A percentile compares a stretch with the other conserved stretches of the same genome.
phyloP scores from a whole-genome alignment of 1,140 invertebrate genomes.

The Anoplolepis gracilipes region DNA sequence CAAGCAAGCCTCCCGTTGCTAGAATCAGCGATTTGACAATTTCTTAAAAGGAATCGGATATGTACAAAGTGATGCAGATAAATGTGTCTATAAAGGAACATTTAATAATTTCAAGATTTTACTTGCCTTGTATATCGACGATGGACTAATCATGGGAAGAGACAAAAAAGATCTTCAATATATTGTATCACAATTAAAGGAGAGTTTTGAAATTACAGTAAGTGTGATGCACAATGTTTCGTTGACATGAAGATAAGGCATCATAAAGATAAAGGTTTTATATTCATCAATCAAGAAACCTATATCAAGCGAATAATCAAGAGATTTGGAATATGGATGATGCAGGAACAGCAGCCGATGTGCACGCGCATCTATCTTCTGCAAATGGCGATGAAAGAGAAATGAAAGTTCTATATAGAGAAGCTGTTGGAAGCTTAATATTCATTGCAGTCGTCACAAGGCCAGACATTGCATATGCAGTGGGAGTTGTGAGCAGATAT shows the following conservation, averaged over 20 bases:
- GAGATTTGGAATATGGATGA: not conserved
- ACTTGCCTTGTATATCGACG: slow-evolving; percentile 68
- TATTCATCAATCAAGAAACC: slow-evolving; percentile 20
- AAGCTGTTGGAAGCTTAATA: slow-evolving; percentile 78
- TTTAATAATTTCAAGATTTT: slow-evolving; percentile 19
- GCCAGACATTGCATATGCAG: slow-evolving; percentile 60
- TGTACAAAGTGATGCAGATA: slow-evolving; percentile 43
- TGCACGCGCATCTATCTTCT: not conserved
- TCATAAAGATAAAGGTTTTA: slow-evolving; percentile 41
- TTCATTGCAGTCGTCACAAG: slow-evolving; percentile 76
- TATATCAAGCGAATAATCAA: not conserved
- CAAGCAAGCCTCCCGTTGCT: slow-evolving; percentile 54
- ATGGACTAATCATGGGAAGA: slow-evolving; percentile 76
- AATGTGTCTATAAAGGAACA: slow-evolving; percentile 60
- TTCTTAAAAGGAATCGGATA: slow-evolving; percentile 63
- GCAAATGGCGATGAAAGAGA: not conserved
- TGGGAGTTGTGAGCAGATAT: slow-evolving; percentile 61
- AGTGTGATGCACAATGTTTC: slow-evolving; percentile 59
- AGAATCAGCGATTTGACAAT: slow-evolving; percentile 76
- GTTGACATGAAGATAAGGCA: slow-evolving; percentile 74
- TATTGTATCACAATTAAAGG: slow-evolving; percentile 66
- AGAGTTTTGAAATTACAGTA: slow-evolving; percentile 71
- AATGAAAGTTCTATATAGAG: slow-evolving; percentile 56
- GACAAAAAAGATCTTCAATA: slow-evolving; percentile 54
- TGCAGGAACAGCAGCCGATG: not conserved